Conservation (phyloP, 1,140 invertebrate species). For the Camponotus vicinus region DNA sequence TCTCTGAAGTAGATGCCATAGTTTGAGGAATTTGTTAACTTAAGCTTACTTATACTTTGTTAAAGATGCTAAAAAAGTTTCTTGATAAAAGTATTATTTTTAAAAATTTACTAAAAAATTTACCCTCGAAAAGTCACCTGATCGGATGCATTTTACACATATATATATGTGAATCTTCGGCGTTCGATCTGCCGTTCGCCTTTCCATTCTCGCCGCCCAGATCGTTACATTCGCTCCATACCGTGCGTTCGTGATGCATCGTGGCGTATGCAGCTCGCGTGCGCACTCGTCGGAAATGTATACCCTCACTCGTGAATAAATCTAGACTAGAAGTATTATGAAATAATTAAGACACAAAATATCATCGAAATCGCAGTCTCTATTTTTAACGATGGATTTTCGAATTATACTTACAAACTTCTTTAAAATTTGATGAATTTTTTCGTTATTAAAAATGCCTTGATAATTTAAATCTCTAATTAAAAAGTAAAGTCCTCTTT, state of each 20-base stretch:
- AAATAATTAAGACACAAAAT: background rate
- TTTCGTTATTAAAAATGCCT: background rate
- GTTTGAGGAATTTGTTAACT: background rate
- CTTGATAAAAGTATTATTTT: no score
- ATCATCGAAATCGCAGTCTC: background rate
- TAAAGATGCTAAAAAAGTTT: background rate
- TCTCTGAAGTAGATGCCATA: background rate
- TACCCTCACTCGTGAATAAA: conserved; percentile 15
- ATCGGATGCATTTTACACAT: no score
- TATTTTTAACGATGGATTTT: background rate
- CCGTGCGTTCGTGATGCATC: conserved; percentile 27
- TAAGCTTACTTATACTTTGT: background rate
- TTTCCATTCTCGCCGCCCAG: background rate
- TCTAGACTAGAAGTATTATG: background rate
- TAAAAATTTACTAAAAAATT: no score
- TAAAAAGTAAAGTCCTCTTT: background rate
- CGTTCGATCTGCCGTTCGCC: background rate
- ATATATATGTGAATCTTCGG: background rate
- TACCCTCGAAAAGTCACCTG: no score
- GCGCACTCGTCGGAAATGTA: conserved; percentile 20
- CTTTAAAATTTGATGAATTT: background rate
- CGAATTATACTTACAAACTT: background rate
- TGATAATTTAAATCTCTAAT: background rate
- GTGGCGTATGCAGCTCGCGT: background rate
- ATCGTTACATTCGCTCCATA: conserved; percentile 25